These are phyloP conservation scores for Furcula furcula DNA, from an alignment of 2,888 invertebrate genomes.

Conservation along the genomic window DNA sequence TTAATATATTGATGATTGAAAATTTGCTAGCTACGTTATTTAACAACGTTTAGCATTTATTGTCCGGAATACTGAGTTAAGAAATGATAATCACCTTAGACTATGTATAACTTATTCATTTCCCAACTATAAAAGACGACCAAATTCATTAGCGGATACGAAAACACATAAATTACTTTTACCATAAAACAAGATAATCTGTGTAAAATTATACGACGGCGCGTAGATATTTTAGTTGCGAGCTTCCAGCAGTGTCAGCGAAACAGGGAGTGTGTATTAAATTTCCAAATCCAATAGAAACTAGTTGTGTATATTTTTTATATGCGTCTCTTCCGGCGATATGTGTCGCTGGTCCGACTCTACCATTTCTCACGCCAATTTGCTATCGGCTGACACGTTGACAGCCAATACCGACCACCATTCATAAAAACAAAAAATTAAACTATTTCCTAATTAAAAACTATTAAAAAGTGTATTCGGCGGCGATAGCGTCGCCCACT, in stretches of 20 bases:
- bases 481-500: slow-evolving; percentile 61
- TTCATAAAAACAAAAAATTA: slow-evolving; percentile 68
- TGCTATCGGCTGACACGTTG: slow-evolving; percentile 50
- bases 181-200: slow-evolving; percentile 12
- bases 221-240: slow-evolving; percentile 8
- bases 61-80: too few species aligned
- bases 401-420: slow-evolving; percentile 40
- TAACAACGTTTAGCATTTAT: too few species aligned
- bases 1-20: too few species aligned
- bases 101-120: too few species aligned
- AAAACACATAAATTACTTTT: slow-evolving; percentile 3
- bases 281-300: slow-evolving; percentile 26
- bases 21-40: too few species aligned
- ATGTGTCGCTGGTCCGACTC: slow-evolving; percentile 37
- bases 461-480: slow-evolving; percentile 68
- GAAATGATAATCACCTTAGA: too few species aligned
- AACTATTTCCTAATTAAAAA: slow-evolving; percentile 80
- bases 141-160: neutral
- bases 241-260: slow-evolving; percentile 12
- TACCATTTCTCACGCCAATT: slow-evolving; percentile 70
- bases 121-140: neutral
- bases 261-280: slow-evolving; percentile 12
- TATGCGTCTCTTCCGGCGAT: slow-evolving; percentile 33
- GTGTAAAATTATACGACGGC: slow-evolving; percentile 14
- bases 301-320: slow-evolving; percentile 29